phyloP scores from a whole-genome alignment of 2,113 vertebrate species.

The Forbesichthys agassizii region DNA sequence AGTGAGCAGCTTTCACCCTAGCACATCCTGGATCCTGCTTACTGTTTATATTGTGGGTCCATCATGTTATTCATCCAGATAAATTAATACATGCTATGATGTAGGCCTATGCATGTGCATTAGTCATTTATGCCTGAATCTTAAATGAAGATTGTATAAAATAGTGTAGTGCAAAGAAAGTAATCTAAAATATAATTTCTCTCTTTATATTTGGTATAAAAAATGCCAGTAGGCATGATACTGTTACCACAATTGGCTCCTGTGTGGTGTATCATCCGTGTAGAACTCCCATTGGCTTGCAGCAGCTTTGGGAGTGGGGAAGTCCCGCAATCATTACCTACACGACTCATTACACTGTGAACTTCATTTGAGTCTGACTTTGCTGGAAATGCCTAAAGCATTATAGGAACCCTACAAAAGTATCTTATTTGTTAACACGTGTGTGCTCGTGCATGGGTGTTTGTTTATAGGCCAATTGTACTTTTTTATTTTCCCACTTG shows the following conservation, averaged over 20 bases:
- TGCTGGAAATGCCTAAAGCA: background rate
- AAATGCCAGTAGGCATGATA: background rate
- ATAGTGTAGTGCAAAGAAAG: background rate
- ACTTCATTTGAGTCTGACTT: background rate
- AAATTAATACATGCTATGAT: background rate
- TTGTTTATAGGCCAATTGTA: background rate
- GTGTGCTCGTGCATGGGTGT: background rate
- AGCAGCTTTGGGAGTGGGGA: background rate
- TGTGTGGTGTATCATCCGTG: constrained; percentile 34
- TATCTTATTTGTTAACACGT: no score
- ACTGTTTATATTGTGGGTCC: constrained; percentile 43
- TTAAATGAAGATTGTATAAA: background rate
- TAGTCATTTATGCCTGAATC: background rate
- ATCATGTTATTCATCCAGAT: background rate
- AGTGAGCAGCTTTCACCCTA: background rate
- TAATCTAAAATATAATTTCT: background rate
- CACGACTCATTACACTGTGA: constrained; percentile 24
- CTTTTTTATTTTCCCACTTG: background rate
- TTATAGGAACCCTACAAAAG: background rate
- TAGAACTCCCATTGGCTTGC: constrained; percentile 27
- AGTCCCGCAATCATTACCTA: constrained; percentile 20
- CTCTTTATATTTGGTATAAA: background rate
- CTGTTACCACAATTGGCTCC: constrained; percentile 24
- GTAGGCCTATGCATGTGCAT: background rate
- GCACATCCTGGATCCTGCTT: constrained; percentile 69